Base-by-base conservation (phyloP, 2,888 invertebrate genomes). In the Scaptomyza cyrtandrae region DNA sequence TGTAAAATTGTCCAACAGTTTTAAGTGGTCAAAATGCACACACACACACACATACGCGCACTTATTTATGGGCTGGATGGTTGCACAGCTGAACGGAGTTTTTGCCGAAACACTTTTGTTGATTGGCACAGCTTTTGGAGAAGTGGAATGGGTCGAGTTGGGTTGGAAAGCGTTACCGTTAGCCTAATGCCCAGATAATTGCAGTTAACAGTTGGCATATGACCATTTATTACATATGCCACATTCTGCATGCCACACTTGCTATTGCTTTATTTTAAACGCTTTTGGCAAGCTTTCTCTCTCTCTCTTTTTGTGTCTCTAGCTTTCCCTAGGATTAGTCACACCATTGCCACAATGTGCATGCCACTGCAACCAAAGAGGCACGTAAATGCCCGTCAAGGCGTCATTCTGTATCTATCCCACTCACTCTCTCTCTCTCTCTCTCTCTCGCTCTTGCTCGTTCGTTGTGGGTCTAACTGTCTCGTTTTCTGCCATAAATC, bases 201-300 rank as follows among this genome's bases (percentile, higher is more conserved):
- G 76, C 76, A 76, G 76, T 71, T 79, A 75, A 66, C 66, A 76
- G 76, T 71, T 76, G 76, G 66, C 76, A 76, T 76, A 75, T 75
- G 71, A 71, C 79, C 81, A 85, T 81, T 85, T 87, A 84, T 85
- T 61, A 85, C 66, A 85, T 78, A 19, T 50, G 50, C 50, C 62
- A 75, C 75, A 58, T 73, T 65, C 80, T 48, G 67, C 64, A 75
- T 79, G 65, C 64, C 53, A 71, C 71, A 59, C 14, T 52, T 71
- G 56, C 71, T 71, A 81, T 78, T 81, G 87, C 75, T 69, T 75
- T 71, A 78, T 85, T 78, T 78, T 86, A 87, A 87, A 80, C 64
- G 78, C 71, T 78, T 74, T 86, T 69, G 71, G 75, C 64, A 55
- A 63, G 79, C 41, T 19, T 11, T 43, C 44, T 24, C 24, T 44